Base-by-base conservation (phyloP, 2,113 vertebrate genomes). In the Sclerurus mexicanus region DNA sequence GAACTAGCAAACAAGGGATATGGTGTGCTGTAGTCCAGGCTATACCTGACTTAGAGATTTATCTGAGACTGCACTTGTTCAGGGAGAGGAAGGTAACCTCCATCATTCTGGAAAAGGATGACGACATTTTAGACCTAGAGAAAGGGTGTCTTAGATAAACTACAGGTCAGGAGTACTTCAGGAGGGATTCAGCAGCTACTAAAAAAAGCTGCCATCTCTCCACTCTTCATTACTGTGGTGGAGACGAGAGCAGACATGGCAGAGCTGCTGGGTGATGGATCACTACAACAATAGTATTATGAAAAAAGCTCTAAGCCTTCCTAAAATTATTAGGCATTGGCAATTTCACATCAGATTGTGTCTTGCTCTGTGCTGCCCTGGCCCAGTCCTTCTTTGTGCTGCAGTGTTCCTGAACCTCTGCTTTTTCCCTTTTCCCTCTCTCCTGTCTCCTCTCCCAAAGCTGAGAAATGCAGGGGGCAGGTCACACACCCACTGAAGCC, bases 401-500 rank as follows among this genome's bases (percentile, higher is more conserved):
- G 30, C 52, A 79, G 10, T 77, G 20, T 55, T 88, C 39, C 58
- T 75, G 53, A 53, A 56, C 18, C 25, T 73, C 59, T 96, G 11
- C 9, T 66, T 86, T 67, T 68, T 30, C 7, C 28, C 30, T 7
- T 74, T 68, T 80, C 17, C 49, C 12, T 76, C 21, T 18, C 14
- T 86, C 18, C 58, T 74, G 4, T 35, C 46, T 35, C n/a, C 18
- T 44, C 24, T 82, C 19, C 40, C 6, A 25, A 55, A 4, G 30
- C 8, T 67, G 27, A 40, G 28, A 66, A 81, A 13, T 31, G 16
- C 9, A 76, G 46, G 60, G 22, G 28, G 14, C 19, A 2, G 6
- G 17, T 42, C 37, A 53, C 1, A 0, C 12, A 15, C 25, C 1
- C 35, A 24, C 19, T 10, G 2, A 25, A 59, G 7, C 35, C 18